Evolutionary conservation across 2,113 vertebrate species (phyloP), one percentile per base, ranked within the genome.

Genomic region (Lutjanus erythropterus): DNA sequence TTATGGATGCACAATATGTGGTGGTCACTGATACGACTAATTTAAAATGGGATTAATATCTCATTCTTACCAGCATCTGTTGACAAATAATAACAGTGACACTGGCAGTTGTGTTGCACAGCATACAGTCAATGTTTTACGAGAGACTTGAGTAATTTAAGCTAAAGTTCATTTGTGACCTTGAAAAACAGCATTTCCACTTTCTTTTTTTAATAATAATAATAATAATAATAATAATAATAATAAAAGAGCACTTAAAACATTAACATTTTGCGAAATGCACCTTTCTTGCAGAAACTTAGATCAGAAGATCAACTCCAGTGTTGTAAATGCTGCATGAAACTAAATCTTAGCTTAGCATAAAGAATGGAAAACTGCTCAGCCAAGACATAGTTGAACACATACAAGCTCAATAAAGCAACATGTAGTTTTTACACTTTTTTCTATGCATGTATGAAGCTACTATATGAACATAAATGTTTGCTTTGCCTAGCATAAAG

Each of bases 31-130:
- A 65, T 37, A 37, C 35, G 9, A 9, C 35, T n/a, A n/a, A 14
- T 33, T 60, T 19, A 33, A 62, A 68, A 35, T 16, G 3, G 37
- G 21, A 41, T 42, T 42, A 14, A 33, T 37, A 2, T 15, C 5
- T 67, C 39, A 8, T 10, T 33, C 66, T 71, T 39, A 53, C 33
- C 35, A 39, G 55, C 19, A 69, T 56, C 44, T 41, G 46, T 31
- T 73, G 39, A 68, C 42, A 59, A 58, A 23, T 8, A 27, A 6
- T 37, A 33, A 14, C 59, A 70, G 56, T 64, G 50, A 15, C 14
- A 49, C 6, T 23, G 12, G 5, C 5, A 25, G 12, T 29, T 35
- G 3, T 69, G 69, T 58, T 6, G 15, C 33, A 35, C 35, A 27
- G 44, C 15, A 60, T 31, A 47, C 9, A 31, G 29, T 59, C 21